Evolutionary conservation across 2,113 vertebrate genomes (phyloP).

Genomic region (Pholis gunnellus): DNA sequence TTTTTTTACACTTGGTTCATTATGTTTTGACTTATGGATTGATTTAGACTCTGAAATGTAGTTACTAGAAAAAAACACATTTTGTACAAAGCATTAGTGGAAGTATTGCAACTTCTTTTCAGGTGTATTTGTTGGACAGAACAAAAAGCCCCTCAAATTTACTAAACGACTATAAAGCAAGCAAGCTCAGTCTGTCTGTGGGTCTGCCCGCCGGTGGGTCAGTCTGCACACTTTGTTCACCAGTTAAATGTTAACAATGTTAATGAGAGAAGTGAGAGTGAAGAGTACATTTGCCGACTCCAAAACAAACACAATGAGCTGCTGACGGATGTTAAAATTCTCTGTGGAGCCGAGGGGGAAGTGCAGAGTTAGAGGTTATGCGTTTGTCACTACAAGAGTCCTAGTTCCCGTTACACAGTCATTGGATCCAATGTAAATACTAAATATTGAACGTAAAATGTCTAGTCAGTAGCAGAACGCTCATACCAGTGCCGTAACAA

Average conservation of each 20-base stretch:
- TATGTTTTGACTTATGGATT: neutral
- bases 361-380: too few species aligned
- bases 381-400: too few species aligned
- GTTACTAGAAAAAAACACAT: neutral
- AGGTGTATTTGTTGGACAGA: neutral
- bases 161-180: neutral
- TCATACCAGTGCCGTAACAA: too few species aligned
- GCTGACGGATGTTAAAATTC: neutral
- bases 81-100: neutral
- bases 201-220: too few species aligned
- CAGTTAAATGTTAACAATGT: neutral
- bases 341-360: neutral
- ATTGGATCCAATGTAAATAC: neutral
- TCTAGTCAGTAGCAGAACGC: neutral
- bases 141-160: neutral
- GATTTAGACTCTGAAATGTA: neutral
- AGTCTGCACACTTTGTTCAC: neutral
- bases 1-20: neutral
- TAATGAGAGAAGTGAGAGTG: neutral
- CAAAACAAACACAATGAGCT: neutral
- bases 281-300: neutral
- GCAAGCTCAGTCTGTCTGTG: too few species aligned
- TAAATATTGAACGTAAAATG: neutral
- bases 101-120: neutral
- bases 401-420: neutral